phyloP scores from a whole-genome alignment of 2,888 invertebrate genomes.

The Dolomedes plantarius region DNA sequence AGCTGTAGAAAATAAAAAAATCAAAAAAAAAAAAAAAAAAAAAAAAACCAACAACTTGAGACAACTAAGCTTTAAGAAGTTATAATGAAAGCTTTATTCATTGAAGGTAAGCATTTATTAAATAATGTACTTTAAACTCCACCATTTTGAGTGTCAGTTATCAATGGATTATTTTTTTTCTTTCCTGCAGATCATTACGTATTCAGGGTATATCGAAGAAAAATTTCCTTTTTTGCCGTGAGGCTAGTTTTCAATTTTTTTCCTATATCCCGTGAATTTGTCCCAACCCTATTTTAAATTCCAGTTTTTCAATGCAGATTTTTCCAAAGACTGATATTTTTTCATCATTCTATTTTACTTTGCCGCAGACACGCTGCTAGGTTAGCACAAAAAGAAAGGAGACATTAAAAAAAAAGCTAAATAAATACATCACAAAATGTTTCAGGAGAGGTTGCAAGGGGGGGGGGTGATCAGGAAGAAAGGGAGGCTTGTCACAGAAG shows the following conservation, averaged over 20 bases:
- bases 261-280: background rate
- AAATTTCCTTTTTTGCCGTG: background rate
- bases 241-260: background rate
- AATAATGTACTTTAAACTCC: background rate
- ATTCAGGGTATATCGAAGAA: conserved; percentile 29
- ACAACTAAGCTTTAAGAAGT: too few species aligned
- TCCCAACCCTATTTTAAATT: background rate
- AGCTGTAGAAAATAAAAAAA: too few species aligned
- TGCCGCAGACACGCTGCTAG: background rate
- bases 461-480: background rate
- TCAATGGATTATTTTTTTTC: background rate
- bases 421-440: background rate
- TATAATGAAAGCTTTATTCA: too few species aligned
- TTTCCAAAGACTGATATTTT: conserved; percentile 1
- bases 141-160: background rate
- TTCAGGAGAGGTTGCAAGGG: background rate
- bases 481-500: conserved; percentile 33
- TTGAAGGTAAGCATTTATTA: too few species aligned
- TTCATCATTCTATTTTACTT: background rate
- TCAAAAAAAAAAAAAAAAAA: too few species aligned
- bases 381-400: background rate
- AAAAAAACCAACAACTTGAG: too few species aligned
- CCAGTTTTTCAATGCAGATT: conserved; percentile 41
- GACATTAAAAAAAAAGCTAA: background rate
- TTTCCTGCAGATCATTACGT: conserved; percentile 11